These are phyloP conservation scores for Loripinus fragilis DNA, from an alignment of 2,888 invertebrate genomes.

Conservation along the genomic window DNA sequence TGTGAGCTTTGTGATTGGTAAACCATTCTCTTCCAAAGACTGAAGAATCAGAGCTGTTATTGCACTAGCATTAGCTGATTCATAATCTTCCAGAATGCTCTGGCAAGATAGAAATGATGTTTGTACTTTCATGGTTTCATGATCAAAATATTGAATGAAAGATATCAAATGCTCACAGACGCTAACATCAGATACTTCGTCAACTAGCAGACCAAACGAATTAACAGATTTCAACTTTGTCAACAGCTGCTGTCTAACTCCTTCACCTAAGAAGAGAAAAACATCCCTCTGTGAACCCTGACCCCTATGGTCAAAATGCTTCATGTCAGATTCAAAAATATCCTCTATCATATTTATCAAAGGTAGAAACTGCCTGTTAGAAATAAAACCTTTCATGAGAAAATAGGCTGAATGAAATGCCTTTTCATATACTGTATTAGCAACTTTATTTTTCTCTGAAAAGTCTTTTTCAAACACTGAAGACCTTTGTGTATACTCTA, in stretches of 20 bases:
- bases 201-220: conserved; percentile 37
- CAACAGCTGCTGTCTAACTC: conserved; percentile 15
- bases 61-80: conserved; percentile 34
- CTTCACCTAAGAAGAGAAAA: conserved; percentile 28
- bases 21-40: background rate
- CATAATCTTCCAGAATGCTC: conserved; percentile 24
- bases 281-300: conserved; percentile 31
- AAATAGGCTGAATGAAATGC: conserved; percentile 43
- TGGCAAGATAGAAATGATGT: conserved; percentile 39
- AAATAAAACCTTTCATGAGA: conserved; percentile 49
- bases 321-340: too few relatives aligned
- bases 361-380: conserved; percentile 36
- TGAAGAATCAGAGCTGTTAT: conserved; percentile 29
- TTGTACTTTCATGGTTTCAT: conserved; percentile 15
- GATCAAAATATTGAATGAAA: conserved; percentile 30
- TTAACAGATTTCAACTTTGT: conserved; percentile 24
- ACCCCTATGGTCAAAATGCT: conserved; percentile 39
- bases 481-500: conserved; percentile 16
- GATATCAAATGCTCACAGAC: conserved; percentile 39
- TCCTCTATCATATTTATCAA: conserved; percentile 37
- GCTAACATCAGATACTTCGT: conserved; percentile 39
- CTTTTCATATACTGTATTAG: conserved; percentile 16
- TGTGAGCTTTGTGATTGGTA: conserved; percentile 28
- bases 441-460: conserved; percentile 21
- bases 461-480: conserved; percentile 37